phyloP scores from a whole-genome alignment of 1,140 invertebrate species.

The Leptoteleia sp. region DNA sequence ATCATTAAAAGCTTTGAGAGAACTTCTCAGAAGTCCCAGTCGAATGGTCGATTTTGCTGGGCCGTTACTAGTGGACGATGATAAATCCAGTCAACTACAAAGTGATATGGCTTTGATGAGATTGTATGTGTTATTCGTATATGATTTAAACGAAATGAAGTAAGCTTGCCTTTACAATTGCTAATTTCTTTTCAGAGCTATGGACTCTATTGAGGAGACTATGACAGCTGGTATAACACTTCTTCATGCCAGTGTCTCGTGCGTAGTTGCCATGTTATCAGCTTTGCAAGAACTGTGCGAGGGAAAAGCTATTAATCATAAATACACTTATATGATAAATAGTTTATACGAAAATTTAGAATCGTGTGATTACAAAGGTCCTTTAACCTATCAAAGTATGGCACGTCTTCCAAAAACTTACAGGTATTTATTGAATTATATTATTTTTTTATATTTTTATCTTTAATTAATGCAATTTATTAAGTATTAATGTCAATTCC shows the following conservation, averaged over 20 bases:
- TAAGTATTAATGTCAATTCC: no score
- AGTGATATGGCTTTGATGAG: conserved; percentile 94
- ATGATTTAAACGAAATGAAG: not conserved
- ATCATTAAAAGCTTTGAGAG: conserved; percentile 89
- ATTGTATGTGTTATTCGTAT: conserved; percentile 90
- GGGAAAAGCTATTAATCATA: conserved; percentile 84
- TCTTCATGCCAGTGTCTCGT: conserved; percentile 89
- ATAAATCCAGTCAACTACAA: conserved; percentile 87
- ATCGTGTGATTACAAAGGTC: conserved; percentile 91
- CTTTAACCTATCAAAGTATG: conserved; percentile 91
- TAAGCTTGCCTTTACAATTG: no score
- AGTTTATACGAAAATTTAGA: conserved; percentile 87
- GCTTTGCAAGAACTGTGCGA: conserved; percentile 91
- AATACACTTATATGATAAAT: conserved; percentile 85
- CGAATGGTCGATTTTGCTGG: conserved; percentile 87
- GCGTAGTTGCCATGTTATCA: conserved; percentile 90
- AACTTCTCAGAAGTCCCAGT: conserved; percentile 87
- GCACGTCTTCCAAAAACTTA: conserved; percentile 90
- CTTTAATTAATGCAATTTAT: no score
- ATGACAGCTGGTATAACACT: conserved; percentile 84
- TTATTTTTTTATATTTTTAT: not conserved
- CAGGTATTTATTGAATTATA: conserved; percentile 75
- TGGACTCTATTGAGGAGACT: conserved; percentile 94
- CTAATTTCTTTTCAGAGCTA: conserved; percentile 89
- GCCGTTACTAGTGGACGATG: conserved; percentile 87